Conservation (phyloP, 1,140 invertebrate genomes). For the Bradysia coprophila region DNA sequence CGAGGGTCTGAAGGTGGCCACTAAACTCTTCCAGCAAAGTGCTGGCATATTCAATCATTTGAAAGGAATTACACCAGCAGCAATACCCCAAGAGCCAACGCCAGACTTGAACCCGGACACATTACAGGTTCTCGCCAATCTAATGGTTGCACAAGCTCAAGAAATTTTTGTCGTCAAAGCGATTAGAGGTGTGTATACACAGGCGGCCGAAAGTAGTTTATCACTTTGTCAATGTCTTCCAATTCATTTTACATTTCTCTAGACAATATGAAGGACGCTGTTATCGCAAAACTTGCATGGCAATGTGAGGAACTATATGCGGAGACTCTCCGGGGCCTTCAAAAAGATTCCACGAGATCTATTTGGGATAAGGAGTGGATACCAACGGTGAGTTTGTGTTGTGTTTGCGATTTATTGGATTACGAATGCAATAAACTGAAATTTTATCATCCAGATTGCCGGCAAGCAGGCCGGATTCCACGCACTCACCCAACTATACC, state of each 20-base stretch:
- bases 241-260: too few relatives aligned
- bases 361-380: conserved; percentile 87
- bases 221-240: not conserved
- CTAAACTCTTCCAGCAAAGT: conserved; percentile 86
- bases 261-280: conserved; percentile 88
- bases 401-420: not conserved
- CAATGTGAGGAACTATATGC: conserved; percentile 88
- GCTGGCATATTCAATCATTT: conserved; percentile 82
- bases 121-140: conserved; percentile 55
- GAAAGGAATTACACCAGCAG: conserved; percentile 66
- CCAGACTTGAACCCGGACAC: conserved; percentile 89
- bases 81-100: conserved; percentile 85
- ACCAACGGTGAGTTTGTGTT: conserved; percentile 32
- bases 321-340: conserved; percentile 74
- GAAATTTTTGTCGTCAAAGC: conserved; percentile 94
- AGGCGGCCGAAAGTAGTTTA: conserved; percentile 3
- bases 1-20: conserved; percentile 82
- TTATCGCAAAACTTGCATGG: conserved; percentile 80
- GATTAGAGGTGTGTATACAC: conserved; percentile 62
- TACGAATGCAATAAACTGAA: conserved; percentile 1
- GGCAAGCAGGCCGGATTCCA: conserved; percentile 80
- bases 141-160: conserved; percentile 97
- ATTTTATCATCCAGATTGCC: conserved; percentile 32
- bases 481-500: conserved; percentile 77
- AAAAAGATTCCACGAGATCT: conserved; percentile 62